phyloP scores from a whole-genome alignment of 1,140 invertebrate genomes.

The Popillia japonica region DNA sequence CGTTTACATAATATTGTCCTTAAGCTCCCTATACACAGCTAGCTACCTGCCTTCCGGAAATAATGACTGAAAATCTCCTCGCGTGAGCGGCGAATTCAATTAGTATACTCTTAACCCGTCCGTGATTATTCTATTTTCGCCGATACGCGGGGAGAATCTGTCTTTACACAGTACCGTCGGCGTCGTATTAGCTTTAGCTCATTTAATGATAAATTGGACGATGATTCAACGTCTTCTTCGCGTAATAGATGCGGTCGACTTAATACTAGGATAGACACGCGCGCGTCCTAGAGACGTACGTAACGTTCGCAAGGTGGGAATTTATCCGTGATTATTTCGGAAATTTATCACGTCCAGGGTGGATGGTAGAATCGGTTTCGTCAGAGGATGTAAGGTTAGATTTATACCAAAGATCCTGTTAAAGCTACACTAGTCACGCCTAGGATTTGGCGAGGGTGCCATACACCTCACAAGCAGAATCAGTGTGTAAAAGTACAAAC shows the following conservation, averaged over 20 bases:
- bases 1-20: too few species aligned
- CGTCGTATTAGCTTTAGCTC: neutral
- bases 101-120: neutral
- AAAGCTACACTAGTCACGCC: too few species aligned
- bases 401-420: too few species aligned
- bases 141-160: neutral
- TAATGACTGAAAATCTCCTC: neutral
- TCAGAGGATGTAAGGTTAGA: too few species aligned
- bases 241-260: conserved; percentile 2
- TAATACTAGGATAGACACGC: neutral
- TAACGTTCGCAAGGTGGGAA: neutral
- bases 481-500: too few species aligned
- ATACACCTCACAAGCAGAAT: too few species aligned
- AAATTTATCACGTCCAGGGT: neutral
- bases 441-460: too few species aligned
- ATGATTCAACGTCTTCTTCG: conserved; percentile 6
- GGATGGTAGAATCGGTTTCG: too few species aligned
- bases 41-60: neutral
- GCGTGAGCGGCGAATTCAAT: neutral
- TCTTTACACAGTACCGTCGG: neutral
- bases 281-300: neutral
- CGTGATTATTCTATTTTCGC: conserved; percentile 2
- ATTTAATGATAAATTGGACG: conserved; percentile 19
- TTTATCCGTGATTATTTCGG: neutral
- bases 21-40: too few species aligned